These are phyloP conservation scores for Mesochorus sp. DNA, from an alignment of 2,888 invertebrate species.

Conservation along the genomic window DNA sequence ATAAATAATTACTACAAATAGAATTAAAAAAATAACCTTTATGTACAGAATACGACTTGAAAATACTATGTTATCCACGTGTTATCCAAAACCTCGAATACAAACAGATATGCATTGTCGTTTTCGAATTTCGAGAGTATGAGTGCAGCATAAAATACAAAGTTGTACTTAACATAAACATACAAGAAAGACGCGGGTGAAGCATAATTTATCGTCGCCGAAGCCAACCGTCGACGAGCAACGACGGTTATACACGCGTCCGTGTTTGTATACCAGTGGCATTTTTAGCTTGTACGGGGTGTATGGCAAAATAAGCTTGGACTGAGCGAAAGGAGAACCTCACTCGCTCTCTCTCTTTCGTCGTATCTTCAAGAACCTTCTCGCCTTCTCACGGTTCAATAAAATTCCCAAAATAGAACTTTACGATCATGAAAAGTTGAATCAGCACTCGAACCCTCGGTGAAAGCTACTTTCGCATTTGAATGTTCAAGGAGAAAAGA, in stretches of 20 bases:
- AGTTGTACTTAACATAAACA: constrained; percentile 2
- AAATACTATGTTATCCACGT: too few relatives aligned
- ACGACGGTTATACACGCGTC: constrained; percentile 14
- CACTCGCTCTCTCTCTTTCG: not conserved
- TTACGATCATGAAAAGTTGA: constrained; percentile 64
- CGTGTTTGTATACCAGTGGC: not conserved
- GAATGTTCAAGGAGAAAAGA: not conserved
- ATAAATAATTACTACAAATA: too few relatives aligned
- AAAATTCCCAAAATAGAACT: constrained; percentile 64
- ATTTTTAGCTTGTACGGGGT: not conserved
- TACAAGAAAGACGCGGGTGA: not conserved
- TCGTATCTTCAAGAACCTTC: not conserved
- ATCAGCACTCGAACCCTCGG: constrained; percentile 26
- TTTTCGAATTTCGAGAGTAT: not conserved
- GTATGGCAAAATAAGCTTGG: constrained; percentile 2
- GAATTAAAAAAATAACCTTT: too few relatives aligned
- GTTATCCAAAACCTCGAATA: too few relatives aligned
- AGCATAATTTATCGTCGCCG: constrained; percentile 41
- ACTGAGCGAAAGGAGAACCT: not conserved
- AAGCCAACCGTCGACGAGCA: constrained; percentile 1
- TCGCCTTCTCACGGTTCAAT: constrained; percentile 58
- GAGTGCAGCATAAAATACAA: not conserved
- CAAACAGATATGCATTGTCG: too few relatives aligned
- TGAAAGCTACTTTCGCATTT: constrained; percentile 38
- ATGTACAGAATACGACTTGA: too few relatives aligned